Conservation (phyloP, 2,113 vertebrate species). For the Erpornis zantholeuca region DNA sequence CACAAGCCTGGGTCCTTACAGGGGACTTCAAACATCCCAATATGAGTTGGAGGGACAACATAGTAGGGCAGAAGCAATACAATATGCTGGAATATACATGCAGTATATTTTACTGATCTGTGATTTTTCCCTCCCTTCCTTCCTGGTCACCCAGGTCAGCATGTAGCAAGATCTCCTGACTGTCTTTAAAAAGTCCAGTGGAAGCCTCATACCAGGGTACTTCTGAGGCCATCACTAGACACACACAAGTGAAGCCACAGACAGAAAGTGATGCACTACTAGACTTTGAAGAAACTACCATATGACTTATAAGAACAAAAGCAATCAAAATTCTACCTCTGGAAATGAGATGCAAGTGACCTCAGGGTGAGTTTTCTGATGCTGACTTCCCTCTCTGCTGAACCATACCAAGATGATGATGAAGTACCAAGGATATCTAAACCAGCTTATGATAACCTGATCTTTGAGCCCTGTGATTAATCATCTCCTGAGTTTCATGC, state of each 20-base stretch:
- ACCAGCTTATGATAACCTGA: not conserved
- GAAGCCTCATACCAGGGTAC: not conserved
- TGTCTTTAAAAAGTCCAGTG: not conserved
- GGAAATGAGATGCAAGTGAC: not conserved
- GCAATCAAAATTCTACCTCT: not conserved
- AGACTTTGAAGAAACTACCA: not conserved
- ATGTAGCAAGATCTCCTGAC: not conserved
- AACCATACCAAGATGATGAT: not conserved
- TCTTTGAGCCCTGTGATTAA: constrained; percentile 10
- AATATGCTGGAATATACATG: not conserved
- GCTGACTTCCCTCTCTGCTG: not conserved
- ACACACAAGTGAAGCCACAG: not conserved
- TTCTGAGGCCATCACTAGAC: not conserved
- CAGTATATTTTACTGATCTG: not conserved
- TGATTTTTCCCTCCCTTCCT: not conserved
- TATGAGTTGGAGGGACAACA: not conserved
- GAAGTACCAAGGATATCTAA: not conserved
- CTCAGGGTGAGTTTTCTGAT: not conserved
- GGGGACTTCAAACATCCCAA: not conserved
- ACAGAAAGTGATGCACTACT: not conserved
- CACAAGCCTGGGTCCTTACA: not conserved
- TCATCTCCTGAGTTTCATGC: not conserved
- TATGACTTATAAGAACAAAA: not conserved
- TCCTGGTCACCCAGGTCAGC: not conserved
- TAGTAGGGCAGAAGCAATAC: not conserved